Percentiles rank a stretch among this genome's conserved stretches.
Evolutionary conservation across 2,113 vertebrate species (phyloP).

Genomic region (Corvus moneduloides): DNA sequence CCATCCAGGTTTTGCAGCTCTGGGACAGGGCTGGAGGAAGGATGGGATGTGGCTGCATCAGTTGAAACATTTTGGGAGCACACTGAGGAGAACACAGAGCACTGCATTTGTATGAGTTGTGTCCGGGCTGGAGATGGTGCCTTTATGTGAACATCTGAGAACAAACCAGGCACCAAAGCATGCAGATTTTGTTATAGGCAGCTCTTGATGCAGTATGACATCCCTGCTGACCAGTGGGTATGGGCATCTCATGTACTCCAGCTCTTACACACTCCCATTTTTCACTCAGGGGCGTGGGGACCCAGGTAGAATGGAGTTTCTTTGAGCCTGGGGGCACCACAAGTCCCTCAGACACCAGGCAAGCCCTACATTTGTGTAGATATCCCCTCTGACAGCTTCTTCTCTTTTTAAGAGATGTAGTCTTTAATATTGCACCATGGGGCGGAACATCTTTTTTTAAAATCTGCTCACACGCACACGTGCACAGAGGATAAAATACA

Average conservation of each 20-base stretch:
- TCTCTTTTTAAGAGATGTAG: background rate
- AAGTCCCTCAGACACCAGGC: background rate
- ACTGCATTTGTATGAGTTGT: background rate
- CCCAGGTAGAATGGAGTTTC: background rate
- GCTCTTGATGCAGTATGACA: background rate
- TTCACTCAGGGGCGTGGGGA: background rate
- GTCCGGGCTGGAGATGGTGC: background rate
- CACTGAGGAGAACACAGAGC: background rate
- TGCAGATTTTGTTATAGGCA: background rate
- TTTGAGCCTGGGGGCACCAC: background rate
- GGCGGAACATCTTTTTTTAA: background rate
- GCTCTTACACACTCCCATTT: background rate
- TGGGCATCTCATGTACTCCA: background rate
- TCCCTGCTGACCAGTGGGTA: background rate
- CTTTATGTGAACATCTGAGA: background rate
- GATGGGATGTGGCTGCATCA: background rate
- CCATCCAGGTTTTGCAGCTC: background rate
- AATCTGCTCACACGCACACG: slow-evolving; percentile 25
- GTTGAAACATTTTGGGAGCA: background rate
- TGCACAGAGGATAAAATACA: slow-evolving; percentile 25
- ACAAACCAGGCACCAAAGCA: background rate
- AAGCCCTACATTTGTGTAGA: background rate
- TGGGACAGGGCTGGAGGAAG: background rate
- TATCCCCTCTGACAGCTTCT: background rate
- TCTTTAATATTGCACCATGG: background rate